Percentiles rank a stretch among this genome's conserved stretches.
Conservation (phyloP, 2,113 vertebrate genomes). For the Smithornis capensis region DNA sequence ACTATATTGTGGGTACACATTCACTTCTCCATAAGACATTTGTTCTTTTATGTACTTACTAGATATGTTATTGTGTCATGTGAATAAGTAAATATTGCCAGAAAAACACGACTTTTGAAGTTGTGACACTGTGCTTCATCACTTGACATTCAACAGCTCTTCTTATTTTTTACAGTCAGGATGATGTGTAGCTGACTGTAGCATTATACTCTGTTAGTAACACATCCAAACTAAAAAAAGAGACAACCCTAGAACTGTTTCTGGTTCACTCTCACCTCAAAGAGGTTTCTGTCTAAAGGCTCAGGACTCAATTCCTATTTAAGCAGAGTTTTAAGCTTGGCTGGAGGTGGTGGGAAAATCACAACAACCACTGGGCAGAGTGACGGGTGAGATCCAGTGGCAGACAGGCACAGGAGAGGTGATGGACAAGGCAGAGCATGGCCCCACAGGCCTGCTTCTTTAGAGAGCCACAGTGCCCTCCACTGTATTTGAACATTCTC, state of each 20-base stretch:
- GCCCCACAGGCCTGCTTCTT: not conserved
- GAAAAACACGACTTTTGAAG: constrained; percentile 64
- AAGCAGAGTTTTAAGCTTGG: constrained; percentile 9
- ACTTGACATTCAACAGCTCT: constrained; percentile 69
- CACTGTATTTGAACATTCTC: not conserved
- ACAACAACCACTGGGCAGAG: not conserved
- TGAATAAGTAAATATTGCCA: constrained; percentile 70
- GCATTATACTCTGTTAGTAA: constrained; percentile 65
- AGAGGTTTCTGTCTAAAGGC: constrained; percentile 29
- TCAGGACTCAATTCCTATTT: constrained; percentile 19
- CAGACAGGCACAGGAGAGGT: not conserved
- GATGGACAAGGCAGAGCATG: not conserved
- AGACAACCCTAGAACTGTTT: constrained; percentile 43
- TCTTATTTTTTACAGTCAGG: constrained; percentile 69
- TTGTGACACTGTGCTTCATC: constrained; percentile 62
- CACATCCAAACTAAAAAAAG: constrained; percentile 68
- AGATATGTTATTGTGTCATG: constrained; percentile 69
- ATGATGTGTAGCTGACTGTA: constrained; percentile 68
- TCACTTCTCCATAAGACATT: constrained; percentile 63
- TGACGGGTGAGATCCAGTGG: accelerated
- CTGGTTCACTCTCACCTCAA: constrained; percentile 42
- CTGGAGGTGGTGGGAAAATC: not conserved
- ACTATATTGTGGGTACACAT: not conserved
- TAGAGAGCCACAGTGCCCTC: not conserved
- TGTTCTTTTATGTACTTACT: constrained; percentile 66